A percentile compares a stretch with the other conserved stretches of the same genome.
These are phyloP conservation scores for Calameuta filiformis DNA, from an alignment of 2,888 invertebrate genomes.

Conservation along the genomic window DNA sequence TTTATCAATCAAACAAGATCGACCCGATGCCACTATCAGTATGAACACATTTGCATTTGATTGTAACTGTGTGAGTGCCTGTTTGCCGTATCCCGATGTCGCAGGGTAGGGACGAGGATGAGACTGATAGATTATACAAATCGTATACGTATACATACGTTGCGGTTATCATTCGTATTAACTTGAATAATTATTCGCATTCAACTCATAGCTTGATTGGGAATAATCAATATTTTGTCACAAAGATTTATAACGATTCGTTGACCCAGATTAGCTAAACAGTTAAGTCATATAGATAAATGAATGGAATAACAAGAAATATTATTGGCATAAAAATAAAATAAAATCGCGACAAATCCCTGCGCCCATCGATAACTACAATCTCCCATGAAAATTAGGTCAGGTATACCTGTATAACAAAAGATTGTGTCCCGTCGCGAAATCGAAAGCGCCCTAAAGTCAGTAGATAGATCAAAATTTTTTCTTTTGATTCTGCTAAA, in stretches of 20 bases:
- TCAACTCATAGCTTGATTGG: neutral
- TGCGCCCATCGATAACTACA: neutral
- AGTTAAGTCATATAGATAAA: neutral
- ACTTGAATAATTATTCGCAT: neutral
- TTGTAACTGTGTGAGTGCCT: conserved; percentile 21
- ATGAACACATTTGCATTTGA: conserved; percentile 37
- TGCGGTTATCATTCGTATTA: neutral
- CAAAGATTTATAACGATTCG: neutral
- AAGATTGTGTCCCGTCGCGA: too few relatives aligned
- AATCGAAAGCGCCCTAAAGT: too few relatives aligned
- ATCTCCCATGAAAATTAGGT: neutral
- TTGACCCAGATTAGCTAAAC: neutral
- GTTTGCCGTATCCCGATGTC: neutral
- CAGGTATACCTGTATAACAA: too few relatives aligned
- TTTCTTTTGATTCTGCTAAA: neutral
- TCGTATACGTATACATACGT: neutral
- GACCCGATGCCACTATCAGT: neutral
- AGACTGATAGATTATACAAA: neutral
- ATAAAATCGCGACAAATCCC: neutral
- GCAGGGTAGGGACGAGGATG: neutral
- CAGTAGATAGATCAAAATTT: too few relatives aligned
- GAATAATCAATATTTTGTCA: neutral
- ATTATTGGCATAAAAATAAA: neutral
- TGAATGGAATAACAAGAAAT: neutral
- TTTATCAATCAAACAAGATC: neutral